Base-by-base conservation (phyloP, 2,797 vertebrate genomes). In the Myotis pilosus region DNA sequence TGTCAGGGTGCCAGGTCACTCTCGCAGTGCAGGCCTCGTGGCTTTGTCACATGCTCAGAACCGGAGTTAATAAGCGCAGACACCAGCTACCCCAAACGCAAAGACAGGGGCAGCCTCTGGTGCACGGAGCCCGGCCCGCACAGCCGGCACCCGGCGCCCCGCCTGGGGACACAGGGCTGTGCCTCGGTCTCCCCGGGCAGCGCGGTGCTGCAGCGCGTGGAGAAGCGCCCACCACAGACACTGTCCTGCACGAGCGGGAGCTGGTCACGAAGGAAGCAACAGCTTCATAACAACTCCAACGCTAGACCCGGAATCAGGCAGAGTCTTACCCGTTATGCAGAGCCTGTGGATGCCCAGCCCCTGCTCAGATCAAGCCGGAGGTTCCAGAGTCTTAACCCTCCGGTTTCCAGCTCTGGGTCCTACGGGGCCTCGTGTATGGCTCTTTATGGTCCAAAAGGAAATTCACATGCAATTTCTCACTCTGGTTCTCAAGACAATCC, bases 171-270 rank as follows among this genome's bases (percentile, higher is more conserved):
- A 66, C 30, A 8, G 15, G 62, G 62, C 62, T 64, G 4, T 62
- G 2, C 12, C n/a, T 69, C 20, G 15, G 17, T 8, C 17, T 55
- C 11, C 11, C 15, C 2, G 4, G 89, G 38, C 64, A 44, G 3
- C 23, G 5, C 0, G 6, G 33, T 1, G 11, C 3, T 28, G 66
- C 2, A 36, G 62, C 4, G 0, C 1, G 0, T 0, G 10, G 60
- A 23, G n/a, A 62, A 62, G 22, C 0, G 4, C 15, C 33, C 23
- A n/a, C 38, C 71, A 49, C n/a, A 76, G 55, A n/a, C 9, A 60
- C 3, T 8, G 11, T 25, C 80, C 33, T 47, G 11, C 3, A 5
- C 0, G 41, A 64, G 57, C 5, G 57, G 57, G 30, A 47, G 36
- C 53, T 10, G 8, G 4, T 7, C 0, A 22, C 5, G 1, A 4